Evolutionary conservation across 2,797 vertebrate genomes (phyloP), one percentile per base, ranked within the genome.

Genomic region (Mormyrus hasselquistii): DNA sequence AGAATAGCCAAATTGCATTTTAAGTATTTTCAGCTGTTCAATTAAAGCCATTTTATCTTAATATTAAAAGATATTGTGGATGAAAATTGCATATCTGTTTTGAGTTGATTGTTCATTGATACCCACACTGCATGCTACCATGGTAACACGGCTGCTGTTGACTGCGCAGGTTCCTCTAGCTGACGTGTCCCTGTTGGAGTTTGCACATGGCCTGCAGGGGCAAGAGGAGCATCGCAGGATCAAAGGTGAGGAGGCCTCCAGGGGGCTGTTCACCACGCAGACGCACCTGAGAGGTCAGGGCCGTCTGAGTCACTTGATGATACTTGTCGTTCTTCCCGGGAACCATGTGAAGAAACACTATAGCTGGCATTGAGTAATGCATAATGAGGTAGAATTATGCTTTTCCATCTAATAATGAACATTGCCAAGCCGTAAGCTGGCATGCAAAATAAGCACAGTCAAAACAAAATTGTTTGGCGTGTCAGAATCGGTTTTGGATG

Each of bases 241-340:
- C 25, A 88, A 82, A 19, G 90, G 87, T 34, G 65, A 89, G 22
- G 91, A 88, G 6, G 76, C 89, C 41, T 19, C 41, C 73, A 34
- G 86, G 14, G 59, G 85, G 52, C 88, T 91, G 88, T 89, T 88
- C 59, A 5, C 38, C 0, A 90, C 14, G 55, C 90, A 52, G n/a
- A 87, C 62, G 89, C 86, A 73, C 22, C 88, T 89, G 49, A 93
- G 89, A 89, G 91, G 94, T 94, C 89, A 91, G 92, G 62, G 4
- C 8, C 1, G 0, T 50, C 44, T 44, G 19, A 41, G 38, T 82
- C 16, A 9, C 83, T 14, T 25, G 16, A 29, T 53, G 8, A 52
- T 14, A 25, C 41, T 12, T 49, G 0, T 22, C 0, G 8, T 29
- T 29, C 62, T 25, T 69, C 14, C 22, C 22, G 5, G 29, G 34